A percentile compares a stretch with the other conserved stretches of the same genome.
These are phyloP conservation scores for Xestia c-nigrum DNA, from an alignment of 2,888 invertebrate genomes.

Conservation along the genomic window DNA sequence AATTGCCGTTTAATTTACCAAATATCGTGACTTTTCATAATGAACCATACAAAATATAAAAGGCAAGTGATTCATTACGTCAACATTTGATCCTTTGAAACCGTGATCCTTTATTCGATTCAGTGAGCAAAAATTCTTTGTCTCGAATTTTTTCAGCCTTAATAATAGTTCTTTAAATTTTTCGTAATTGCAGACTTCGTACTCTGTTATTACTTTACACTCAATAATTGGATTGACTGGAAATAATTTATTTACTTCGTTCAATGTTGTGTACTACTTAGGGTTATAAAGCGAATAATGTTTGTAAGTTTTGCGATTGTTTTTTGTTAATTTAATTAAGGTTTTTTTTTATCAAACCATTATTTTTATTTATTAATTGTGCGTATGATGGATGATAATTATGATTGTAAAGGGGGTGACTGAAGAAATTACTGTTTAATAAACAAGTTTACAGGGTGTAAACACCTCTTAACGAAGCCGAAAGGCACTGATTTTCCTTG, in stretches of 20 bases:
- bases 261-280: not conserved
- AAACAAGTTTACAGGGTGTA: too few relatives aligned
- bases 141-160: constrained; percentile 39
- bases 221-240: constrained; percentile 17
- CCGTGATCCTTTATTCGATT: constrained; percentile 16
- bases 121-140: constrained; percentile 26
- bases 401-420: too few relatives aligned
- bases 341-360: not conserved
- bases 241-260: not conserved
- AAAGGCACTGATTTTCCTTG: too few relatives aligned
- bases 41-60: not conserved
- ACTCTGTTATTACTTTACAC: constrained; percentile 14
- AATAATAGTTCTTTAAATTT: constrained; percentile 41
- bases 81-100: constrained; percentile 26
- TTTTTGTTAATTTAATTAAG: not conserved
- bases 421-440: too few relatives aligned
- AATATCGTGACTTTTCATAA: not conserved
- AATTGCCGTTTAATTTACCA: not conserved
- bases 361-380: not conserved
- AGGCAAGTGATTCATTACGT: constrained; percentile 29
- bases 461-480: too few relatives aligned
- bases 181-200: constrained; percentile 31
- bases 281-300: not conserved
- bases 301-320: not conserved
- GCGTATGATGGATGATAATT: too few relatives aligned